Evolutionary conservation across 2,888 invertebrate species (phyloP).

Genomic region (Stenolophus ochropezus): DNA sequence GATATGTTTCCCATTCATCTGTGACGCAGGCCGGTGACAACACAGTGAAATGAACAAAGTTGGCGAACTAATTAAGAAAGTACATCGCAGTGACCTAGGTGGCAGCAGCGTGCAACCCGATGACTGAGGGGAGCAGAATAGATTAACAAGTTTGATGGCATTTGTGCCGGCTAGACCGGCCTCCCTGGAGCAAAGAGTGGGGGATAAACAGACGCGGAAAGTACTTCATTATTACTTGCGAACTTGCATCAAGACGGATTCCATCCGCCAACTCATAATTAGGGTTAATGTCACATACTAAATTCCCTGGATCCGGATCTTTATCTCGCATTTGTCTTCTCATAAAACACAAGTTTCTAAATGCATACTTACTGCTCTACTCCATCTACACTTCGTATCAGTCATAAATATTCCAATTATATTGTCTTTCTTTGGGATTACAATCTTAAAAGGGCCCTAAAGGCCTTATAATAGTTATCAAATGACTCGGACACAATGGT

Average conservation of each 20-base stretch:
- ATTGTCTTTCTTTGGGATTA: too few relatives aligned
- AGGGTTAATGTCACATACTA: conserved; percentile 22
- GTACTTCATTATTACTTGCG: conserved; percentile 33
- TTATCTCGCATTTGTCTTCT: not conserved
- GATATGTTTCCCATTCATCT: conserved; percentile 4
- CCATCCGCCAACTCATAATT: not conserved
- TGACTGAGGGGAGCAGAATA: conserved; percentile 48
- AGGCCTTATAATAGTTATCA: too few relatives aligned
- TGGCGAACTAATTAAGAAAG: conserved; percentile 72
- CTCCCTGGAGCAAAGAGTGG: conserved; percentile 20
- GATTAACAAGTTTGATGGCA: conserved; percentile 55
- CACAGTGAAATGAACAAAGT: conserved; percentile 72
- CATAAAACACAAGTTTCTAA: not conserved
- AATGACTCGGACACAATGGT: too few relatives aligned
- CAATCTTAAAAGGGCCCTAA: too few relatives aligned
- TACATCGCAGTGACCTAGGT: conserved; percentile 69
- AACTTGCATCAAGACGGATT: conserved; percentile 21
- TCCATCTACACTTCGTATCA: too few relatives aligned
- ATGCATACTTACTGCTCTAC: not conserved
- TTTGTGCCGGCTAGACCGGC: not conserved
- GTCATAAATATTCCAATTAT: too few relatives aligned
- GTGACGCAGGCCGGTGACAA: conserved; percentile 66
- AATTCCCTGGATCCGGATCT: not conserved
- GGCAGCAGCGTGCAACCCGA: conserved; percentile 4
- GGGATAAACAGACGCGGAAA: conserved; percentile 32